Evolutionary conservation across 2,888 invertebrate genomes (phyloP), one percentile per base, ranked within the genome.

Genomic region (Alloscopus bannaensis): DNA sequence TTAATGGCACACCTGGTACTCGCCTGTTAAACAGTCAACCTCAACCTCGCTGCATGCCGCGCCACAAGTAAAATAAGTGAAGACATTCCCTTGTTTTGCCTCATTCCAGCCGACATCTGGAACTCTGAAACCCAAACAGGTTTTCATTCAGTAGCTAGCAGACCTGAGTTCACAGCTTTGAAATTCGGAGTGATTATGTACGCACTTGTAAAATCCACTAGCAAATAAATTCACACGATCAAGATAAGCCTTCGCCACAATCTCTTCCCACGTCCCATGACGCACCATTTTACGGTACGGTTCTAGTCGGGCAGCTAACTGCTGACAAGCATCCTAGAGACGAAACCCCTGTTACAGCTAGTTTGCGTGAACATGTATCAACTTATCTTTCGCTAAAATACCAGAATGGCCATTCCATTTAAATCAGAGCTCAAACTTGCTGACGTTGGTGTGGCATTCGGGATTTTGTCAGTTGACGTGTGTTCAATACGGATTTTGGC

Each of bases 11-110:
- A 84, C 83, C 60, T 93, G 93, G 88, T 98, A 97, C 87, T 97
- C 97, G 6, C 98, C 98, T 24, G 97, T 98, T 0, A 98, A 90
- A 86, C 96, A 97, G 88, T 98, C 98, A 18, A 98, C 93, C 91
- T 97, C 97, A 0, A 98, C 97, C 88, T 95, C 95, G 0, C 94
- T 92, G 84, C 94, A 93, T 3, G 95, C 95, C 0, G 92, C 94
- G 0, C 97, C 98, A 87, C 91, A 95, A 0, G 96, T 94, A 87
- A 91, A 97, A 87, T 98, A 98, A 87, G 92, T 93, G 87, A 94
- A 97, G 0, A 79, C 76, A 31, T 65, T 82, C 20, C 83, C 84
- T 31, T 60, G 42, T 47, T 76, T 79, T 1, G 47, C 42, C 16
- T 79, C 70, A 36, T 83, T 81, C 83, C 81, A 84, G 0, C 62